Base-by-base conservation (phyloP, 2,888 invertebrate genomes). In the Latrodectus elegans region DNA sequence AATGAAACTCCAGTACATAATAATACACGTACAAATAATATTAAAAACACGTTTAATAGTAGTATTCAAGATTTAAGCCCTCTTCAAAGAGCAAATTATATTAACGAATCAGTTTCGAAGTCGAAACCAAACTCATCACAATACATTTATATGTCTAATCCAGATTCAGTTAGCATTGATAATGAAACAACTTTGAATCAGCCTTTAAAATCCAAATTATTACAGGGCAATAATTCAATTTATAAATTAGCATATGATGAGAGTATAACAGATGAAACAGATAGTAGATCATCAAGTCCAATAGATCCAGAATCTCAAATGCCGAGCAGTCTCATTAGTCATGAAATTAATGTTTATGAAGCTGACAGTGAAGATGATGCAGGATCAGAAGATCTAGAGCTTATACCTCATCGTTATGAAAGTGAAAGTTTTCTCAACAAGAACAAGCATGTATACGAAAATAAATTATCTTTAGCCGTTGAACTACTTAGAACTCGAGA, bases 361-460 rank as follows among this genome's bases (percentile, higher is more conserved):
- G 85, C 88, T 26, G 89, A 82, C 17, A 84, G 82, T 74, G 87
- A 65, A 3, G 89, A 89, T 26, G 90, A 90, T 65, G 89, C 90
- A 67, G 90, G 90, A 51, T 90, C 90, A 12, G 90, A 90, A 80
- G 90, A 90, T 52, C 88, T 90, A 0, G 90, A 90, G 55, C 78
- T 89, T 14, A 64, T 90, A 17, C 89, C 89, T 12, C 90, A 90
- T 71, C 74, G 90, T 10, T 90, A 90, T 68, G 90, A 90, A 67
- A 88, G 88, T 14, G 81, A 84, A 11, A 78, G 87, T 9, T 85
- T 68, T 38, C 77, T 81, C 8, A 72, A 82, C 15, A 72, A 80
- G 49, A 86, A 89, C 53, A 89, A 85, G n/a, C 85, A 90, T 73
- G 26, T 89, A 15, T 89, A 89, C 64, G 88, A 89, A n/a, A 89